Evolutionary conservation across 2,888 invertebrate genomes (phyloP), one percentile per base, ranked within the genome.

Genomic region (Alitta virens): DNA sequence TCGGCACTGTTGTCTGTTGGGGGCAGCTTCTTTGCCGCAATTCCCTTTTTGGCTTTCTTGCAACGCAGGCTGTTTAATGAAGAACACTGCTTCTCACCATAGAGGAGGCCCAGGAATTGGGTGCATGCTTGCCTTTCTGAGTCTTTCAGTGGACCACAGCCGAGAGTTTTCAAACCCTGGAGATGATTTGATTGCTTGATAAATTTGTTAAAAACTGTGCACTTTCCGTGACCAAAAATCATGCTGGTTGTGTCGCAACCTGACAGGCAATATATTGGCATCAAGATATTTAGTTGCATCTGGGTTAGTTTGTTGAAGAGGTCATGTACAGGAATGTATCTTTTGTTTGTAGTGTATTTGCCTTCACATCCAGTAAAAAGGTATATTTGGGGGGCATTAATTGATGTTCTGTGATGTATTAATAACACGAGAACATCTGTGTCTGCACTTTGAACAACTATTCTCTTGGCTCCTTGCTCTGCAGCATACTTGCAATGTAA

Each of bases 231-330:
- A 9, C 24, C 38, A 38, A 33, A 55, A 21, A 55, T 49, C n/a
- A 21, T n/a, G 26, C 57, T 57, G 5, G 26, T 26, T 5, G 57
- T 57, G 18, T 42, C 57, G 43, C 57, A 57, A 2, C 57, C 57
- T 7, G 57, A 24, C 43, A 57, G 18, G 18, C 57, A 24, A 23
- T 57, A 57, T 21, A 46, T 18, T 18, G 46, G 24, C 46, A 56
- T 9, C 46, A 56, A 21, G 12, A 56, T 12, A 7, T 18, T n/a
- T 9, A 16, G 23, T 24, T 46, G 46, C 3, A 24, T 5, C 5
- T 3, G 14, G 9, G 43, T 18, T n/a, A 56, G 24, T 12, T 7
- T 43, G 3, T 42, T 46, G 24, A 21, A 42, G 3, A 56, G 9
- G 9, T 18, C 24, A 46, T 56, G 57, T 5, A 56, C 46, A 9